Evolutionary conservation across 2,888 invertebrate genomes (phyloP), one percentile per base, ranked within the genome.

Genomic region (Mechanitis messenoides): DNA sequence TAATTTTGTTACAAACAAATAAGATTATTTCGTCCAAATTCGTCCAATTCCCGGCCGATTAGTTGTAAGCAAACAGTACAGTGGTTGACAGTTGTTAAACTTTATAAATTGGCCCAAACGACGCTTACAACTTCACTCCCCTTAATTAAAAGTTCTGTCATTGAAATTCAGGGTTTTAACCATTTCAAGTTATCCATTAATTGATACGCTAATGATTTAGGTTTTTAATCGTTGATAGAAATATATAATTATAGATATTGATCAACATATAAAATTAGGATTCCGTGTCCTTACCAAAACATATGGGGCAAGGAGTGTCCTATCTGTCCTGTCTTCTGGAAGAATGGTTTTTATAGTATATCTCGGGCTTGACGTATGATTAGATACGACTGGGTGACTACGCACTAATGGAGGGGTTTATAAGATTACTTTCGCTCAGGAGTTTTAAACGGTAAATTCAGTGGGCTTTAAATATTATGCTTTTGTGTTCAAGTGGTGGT

Each of bases 81-180:
- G 33, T 9, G 46, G 75, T 78, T 76, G 76, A 82, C 84, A 84
- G 72, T 83, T 78, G 84, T 81, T 80, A 77, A 84, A 85, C 80
- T 86, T 81, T 76, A 79, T 78, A 79, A 85, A 85, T 82, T 79
- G 81, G 70, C 75, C 69, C 75, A 70, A 76, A 80, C 77, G 79
- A 75, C 79, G 80, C 64, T 58, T 50, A 72, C 73, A 73, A 79
- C 75, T 79, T 77, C 73, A 76, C 77, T 78, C 77, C 73, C 77
- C 79, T 83, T 84, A 85, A 85, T 87, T 85, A 85, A 85, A 85
- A 87, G 78, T 87, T 87, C 53, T 58, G 61, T 59, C 60, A 46
- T 58, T 47, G 50, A 50, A 45, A 45, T 56, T 60, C 53, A 38
- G 56, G 45, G 61, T 62, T 42, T 45, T 65, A 60, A 75, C 65